Base-by-base conservation (phyloP, 2,113 vertebrate species). In the Fukomys damarensis region DNA sequence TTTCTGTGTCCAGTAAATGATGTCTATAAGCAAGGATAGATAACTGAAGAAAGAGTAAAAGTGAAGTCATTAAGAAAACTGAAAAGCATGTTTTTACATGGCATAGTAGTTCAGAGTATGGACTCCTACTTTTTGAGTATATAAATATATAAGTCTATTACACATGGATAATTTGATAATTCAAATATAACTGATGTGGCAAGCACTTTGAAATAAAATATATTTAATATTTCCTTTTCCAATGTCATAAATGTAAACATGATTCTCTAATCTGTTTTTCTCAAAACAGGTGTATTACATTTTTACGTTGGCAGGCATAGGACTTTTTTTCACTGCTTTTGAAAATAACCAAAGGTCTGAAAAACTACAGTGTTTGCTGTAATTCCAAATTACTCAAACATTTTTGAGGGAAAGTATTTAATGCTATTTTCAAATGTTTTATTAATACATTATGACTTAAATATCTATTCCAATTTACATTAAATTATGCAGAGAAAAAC, bases 301-400 rank as follows among this genome's bases (percentile, higher is more conserved):
- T 96, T 83, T 94, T 49, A 72, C 35, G 20, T 52, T 86, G 9
- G 61, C 68, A 83, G 80, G 83, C 14, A 65, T 9, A 82, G 6
- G 38, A 82, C 46, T 41, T 81, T 61, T 49, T 70, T 77, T 80
- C 63, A 70, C 66, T 86, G 35, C 38, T 85, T 83, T 61, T 68
- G 72, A 77, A 97, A 96, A 83, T 74, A 28, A 70, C 70, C 52
- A 93, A 93, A 81, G 52, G 20, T 30, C 26, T 87, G 14, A 80
- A 96, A 91, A 91, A 86, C 63, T 65, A 58, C 20, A 84, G 38
- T 49, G 46, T 46, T 94, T 38, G 38, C 7, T 61, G 7, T 68
- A 56, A 79, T 94, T 92, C 38, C 32, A 84, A 95, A 86, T 76
- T 16, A 52, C 2, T 59, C 16, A 89, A 1, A 93, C 46, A 3